Base-by-base conservation (phyloP, 2,888 invertebrate genomes). In the Pristionchus entomophagus region DNA sequence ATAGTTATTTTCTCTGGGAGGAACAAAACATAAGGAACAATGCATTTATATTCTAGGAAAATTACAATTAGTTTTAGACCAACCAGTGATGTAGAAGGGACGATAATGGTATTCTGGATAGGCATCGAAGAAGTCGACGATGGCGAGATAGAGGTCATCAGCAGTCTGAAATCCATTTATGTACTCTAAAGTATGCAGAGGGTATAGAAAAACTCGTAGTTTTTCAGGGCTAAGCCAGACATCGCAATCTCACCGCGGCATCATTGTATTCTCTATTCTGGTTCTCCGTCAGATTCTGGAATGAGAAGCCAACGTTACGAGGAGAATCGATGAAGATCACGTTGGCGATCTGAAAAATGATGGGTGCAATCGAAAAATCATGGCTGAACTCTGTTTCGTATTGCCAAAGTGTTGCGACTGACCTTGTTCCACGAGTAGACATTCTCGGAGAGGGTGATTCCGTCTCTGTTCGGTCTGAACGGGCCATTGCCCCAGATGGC, bases 351-450 rank as follows among this genome's bases (percentile, higher is more conserved):
- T 87, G 29, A 32, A 29, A 35, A 5, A 12, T 29, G 32, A n/a
- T 6, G 29, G 45, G 45, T 45, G 45, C 8, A 14, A 10, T 14
- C 45, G 45, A 45, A 45, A 45, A 10, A 45, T 45, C 6, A 45
- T 45, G 45, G 45, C 45, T 14, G 45, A 45, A n/a, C n/a, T n/a
- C n/a, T n/a, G n/a, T n/a, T n/a, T n/a, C n/a, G n/a, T n/a, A n/a
- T n/a, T n/a, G n/a, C n/a, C 45, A 45, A 14, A 45, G 14, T 45
- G 6, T 6, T 26, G 26, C 59, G 19, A 51, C n/a, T 19, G 8
- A 92, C 93, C 89, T 93, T 94, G 86, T 94, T 94, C 94, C 94
- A 94, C 10, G 91, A 88, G 84, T 92, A 93, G 8, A 89, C 89
- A 87, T 93, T 92, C 83, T 92, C 91, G 69, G 88, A 92, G 2